These are phyloP conservation scores for Ligdia adustata DNA, from an alignment of 2,888 invertebrate genomes.

Conservation along the genomic window DNA sequence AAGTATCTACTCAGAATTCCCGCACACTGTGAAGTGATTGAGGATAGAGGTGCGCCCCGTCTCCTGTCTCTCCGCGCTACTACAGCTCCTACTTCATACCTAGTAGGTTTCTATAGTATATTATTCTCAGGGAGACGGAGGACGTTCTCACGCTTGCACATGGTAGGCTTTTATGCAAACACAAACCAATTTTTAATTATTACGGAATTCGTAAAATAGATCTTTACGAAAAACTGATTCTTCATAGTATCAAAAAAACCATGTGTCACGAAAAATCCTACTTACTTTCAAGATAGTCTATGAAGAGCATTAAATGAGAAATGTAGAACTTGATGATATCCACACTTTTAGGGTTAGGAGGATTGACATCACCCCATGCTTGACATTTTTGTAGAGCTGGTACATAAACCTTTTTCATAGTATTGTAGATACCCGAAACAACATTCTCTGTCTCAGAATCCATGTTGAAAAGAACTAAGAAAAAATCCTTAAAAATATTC, in stretches of 20 bases:
- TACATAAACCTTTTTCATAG: conserved; percentile 59
- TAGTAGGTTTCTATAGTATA: too few relatives aligned
- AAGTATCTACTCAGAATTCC: background rate
- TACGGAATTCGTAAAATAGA: background rate
- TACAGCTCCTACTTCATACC: too few relatives aligned
- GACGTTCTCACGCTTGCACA: too few relatives aligned
- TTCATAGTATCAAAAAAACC: background rate
- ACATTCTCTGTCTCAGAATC: conserved; percentile 69
- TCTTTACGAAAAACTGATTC: too few relatives aligned
- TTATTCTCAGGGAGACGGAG: too few relatives aligned
- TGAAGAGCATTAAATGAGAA: conserved; percentile 71
- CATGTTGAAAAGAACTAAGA: conserved; percentile 59
- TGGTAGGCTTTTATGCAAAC: background rate
- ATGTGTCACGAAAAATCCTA: background rate
- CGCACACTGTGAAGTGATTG: too few relatives aligned
- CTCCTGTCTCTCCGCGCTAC: too few relatives aligned
- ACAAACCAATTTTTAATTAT: background rate
- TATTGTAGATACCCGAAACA: conserved; percentile 71
- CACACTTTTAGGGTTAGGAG: conserved; percentile 70
- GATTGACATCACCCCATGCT: conserved; percentile 75
- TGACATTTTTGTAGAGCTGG: conserved; percentile 62
- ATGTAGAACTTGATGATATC: conserved; percentile 66
- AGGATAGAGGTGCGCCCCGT: too few relatives aligned
- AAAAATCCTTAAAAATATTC: conserved; percentile 62
- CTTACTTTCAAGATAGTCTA: conserved; percentile 75